Base-by-base conservation (phyloP, 2,888 invertebrate genomes). In the Glyphotaelius pellucidus region DNA sequence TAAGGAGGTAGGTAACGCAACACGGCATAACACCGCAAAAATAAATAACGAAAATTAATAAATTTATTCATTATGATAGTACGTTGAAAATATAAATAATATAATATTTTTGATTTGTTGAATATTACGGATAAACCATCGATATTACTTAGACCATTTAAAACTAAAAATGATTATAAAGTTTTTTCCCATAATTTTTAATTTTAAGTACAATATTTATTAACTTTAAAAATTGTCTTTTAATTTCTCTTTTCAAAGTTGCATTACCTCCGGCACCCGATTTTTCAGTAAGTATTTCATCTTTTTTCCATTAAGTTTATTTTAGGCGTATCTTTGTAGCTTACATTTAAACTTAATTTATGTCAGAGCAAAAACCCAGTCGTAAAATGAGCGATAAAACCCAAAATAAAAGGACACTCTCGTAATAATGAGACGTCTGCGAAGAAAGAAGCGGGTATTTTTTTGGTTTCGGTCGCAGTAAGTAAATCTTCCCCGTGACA, bases 391-490 rank as follows among this genome's bases (percentile, higher is more conserved):
- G 25, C 67, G 67, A 67, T 67, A 67, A 67, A 67, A 67, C 9
- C 52, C 67, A 67, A 67, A 67, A 67, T 67, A 67, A 67, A 67
- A 67, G 67, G 25, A 67, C 67, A 67, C 25, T 67, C 9, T 25
- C 25, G 25, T 25, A 67, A 67, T 67, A 67, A 67, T 67, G 67
- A 67, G 67, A 67, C 67, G 67, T 67, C 67, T n/a, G 7, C 67
- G 25, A 67, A 67, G 67, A n/a, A 25, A 9, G 67, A 25, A 25
- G n/a, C 84, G 84, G 84, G 30, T 30, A 42, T 86, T 86, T 89
- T 89, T 89, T 79, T 79, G 35, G 88, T 79, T 89, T 89, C 88
- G 35, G 88, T 67, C 67, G 9, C 67, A 67, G 67, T 89, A 89
- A 15, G 79, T 89, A 89, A 79, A 31, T 79, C 88, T 35, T 79